phyloP scores from a whole-genome alignment of 2,797 vertebrate species.

The Acanthurus leucopareius region DNA sequence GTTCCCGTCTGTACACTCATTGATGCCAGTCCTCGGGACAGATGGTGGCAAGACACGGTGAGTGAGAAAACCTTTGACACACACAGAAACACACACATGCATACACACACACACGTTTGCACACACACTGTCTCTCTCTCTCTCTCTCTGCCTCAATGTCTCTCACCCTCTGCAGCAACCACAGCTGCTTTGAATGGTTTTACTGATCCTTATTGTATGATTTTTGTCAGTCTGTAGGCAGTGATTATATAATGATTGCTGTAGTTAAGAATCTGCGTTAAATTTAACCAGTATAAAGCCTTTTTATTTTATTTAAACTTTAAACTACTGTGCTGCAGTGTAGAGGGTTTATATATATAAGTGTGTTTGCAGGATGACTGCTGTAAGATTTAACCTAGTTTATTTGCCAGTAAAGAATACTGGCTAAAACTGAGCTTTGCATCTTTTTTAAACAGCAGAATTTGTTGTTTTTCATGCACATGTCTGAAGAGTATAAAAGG shows the following conservation, averaged over 20 bases:
- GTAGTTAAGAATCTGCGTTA: neutral
- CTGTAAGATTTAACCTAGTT: neutral
- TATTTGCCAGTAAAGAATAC: neutral
- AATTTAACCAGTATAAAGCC: neutral
- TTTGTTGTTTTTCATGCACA: neutral
- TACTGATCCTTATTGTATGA: slow-evolving; percentile 3
- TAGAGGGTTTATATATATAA: neutral
- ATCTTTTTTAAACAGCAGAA: slow-evolving; percentile 6
- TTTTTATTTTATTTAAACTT: neutral
- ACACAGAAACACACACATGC: slow-evolving; percentile 7
- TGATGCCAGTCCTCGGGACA: slow-evolving; percentile 79
- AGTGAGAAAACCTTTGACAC: slow-evolving; percentile 67
- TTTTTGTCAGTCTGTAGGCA: neutral
- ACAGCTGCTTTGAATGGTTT: slow-evolving; percentile 33
- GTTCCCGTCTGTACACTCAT: slow-evolving; percentile 77
- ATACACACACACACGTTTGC: slow-evolving; percentile 7
- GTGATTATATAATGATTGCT: neutral
- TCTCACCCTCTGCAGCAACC: slow-evolving; percentile 6
- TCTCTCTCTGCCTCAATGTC: slow-evolving; percentile 1
- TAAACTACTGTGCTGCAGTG: neutral
- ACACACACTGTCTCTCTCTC: neutral
- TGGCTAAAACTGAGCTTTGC: neutral
- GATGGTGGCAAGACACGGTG: slow-evolving; percentile 75
- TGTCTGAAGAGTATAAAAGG: slow-evolving; percentile 36
- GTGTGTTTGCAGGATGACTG: neutral